Conservation (phyloP, 2,797 vertebrate species). For the Sebastes itinus region DNA sequence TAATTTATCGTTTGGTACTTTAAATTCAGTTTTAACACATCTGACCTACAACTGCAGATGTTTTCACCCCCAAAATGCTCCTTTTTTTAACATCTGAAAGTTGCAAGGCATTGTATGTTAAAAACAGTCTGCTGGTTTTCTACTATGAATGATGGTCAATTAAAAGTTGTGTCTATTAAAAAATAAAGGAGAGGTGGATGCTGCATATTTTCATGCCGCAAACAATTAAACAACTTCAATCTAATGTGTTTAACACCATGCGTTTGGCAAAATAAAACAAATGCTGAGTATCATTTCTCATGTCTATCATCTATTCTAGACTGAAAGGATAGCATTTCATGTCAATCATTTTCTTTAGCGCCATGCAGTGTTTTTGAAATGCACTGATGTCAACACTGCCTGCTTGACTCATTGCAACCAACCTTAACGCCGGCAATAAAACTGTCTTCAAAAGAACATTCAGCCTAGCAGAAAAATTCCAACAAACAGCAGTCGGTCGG, state of each 20-base stretch:
- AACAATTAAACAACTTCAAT: neutral
- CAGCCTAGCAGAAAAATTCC: neutral
- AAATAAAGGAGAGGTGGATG: neutral
- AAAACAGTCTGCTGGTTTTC: neutral
- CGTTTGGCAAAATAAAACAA: constrained; percentile 8
- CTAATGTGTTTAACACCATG: neutral
- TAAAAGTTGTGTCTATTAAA: neutral
- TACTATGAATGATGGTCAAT: neutral
- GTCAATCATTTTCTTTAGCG: neutral
- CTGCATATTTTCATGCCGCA: neutral
- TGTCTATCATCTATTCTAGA: neutral
- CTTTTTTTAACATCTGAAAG: accelerated
- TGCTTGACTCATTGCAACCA: constrained; percentile 30
- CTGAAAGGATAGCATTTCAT: neutral
- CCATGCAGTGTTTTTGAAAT: constrained; percentile 12
- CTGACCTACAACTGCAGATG: neutral
- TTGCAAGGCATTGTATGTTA: neutral
- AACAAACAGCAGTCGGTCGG: neutral
- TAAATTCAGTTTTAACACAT: neutral
- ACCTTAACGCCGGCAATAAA: constrained; percentile 36
- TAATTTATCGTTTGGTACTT: neutral
- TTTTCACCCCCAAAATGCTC: neutral
- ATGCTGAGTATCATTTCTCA: neutral
- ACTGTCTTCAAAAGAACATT: constrained; percentile 23
- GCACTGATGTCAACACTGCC: constrained; percentile 18